Evolutionary conservation across 2,797 vertebrate genomes (phyloP), one percentile per base, ranked within the genome.

Genomic region (Dipus sagitta): DNA sequence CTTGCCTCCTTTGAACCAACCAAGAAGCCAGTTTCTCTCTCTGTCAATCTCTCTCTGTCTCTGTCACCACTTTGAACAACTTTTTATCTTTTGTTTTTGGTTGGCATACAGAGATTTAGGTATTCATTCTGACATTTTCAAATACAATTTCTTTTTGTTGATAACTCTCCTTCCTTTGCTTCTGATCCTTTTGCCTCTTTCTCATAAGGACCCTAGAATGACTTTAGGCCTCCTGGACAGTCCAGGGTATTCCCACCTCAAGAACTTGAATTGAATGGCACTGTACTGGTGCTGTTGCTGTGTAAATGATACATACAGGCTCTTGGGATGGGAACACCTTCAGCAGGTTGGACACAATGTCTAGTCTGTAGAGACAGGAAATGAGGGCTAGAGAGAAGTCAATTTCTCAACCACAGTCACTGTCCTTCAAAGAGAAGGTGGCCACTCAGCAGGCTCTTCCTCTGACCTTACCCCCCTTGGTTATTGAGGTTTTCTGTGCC

Each of bases 21-120:
- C 18, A 6, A 2, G 2, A 13, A 28, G 34, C 17, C 12, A 15
- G 38, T 28, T 32, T 24, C 47, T 2, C 1, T 28, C 0, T 13
- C 60, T 10, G 3, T 30, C 38, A 34, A 18, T 54, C 10, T 12
- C 20, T 52, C 14, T 34, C 20, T 42, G 12, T 12, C 15, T 30
- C 47, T 17, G 20, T 30, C 23, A 26, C 76, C 32, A 47, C 47
- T 47, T 11, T 8, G 47, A 47, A 47, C 47, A 7, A 5, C 47
- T 47, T 7, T 47, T 47, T 47, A 47, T 47, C 47, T 47, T 47
- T 47, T 47, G 11, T 47, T 47, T 47, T 47, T 47, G 47, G 47
- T 47, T 47, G 9, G 47, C 47, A 9, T 47, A 47, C 47, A 47
- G 47, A 47, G 47, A 47, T 47, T 47, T 47, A 47, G 47, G 47